Base-by-base conservation (phyloP, 2,113 vertebrate genomes). In the Ancistrus triradiatus region DNA sequence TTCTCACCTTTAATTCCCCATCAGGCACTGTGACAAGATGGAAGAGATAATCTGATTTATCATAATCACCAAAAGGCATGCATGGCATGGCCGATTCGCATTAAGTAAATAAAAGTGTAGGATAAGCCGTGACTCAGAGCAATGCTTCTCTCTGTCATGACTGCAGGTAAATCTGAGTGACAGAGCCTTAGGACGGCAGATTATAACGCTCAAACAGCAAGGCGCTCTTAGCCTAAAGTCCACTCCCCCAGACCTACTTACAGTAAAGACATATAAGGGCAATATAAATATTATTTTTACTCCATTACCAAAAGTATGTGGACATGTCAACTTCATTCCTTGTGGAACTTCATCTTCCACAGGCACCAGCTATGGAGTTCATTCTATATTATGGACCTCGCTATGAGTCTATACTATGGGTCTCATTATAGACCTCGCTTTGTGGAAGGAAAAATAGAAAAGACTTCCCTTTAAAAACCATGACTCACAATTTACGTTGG, bases 1-100 rank as follows among this genome's bases (percentile, higher is more conserved):
- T 72, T 70, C 66, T 72, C 60, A 68, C 72, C 74, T 86, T 85
- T 85, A 74, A 80, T 82, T 76, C 83, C 85, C 79, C 76, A 79
- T 76, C 83, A 82, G 80, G 78, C 76, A 84, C 76, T 67, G 72
- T 78, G 84, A 87, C 79, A 82, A 87, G 83, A 87, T 87, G 43
- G 75, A 82, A 79, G 75, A 83, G 84, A 89, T 89, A 85, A 89
- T 66, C 64, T 71, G 78, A 86, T 81, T 87, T 85, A 87, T 87
- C 78, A 84, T 86, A 87, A 88, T 87, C 85, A 80, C 81, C 79
- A 76, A 74, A 83, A 81, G 83, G 67, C 63, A 70, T 73, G 73
- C 64, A 78, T 78, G 75, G 74, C 81, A 72, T 52, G 22, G 58
- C 59, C 63, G 84, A 84, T 85, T 81, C 83, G 83, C 80, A 83